A percentile compares a stretch with the other conserved stretches of the same genome.
Conservation (phyloP, 2,797 vertebrate genomes). For the Coreius guichenoti region DNA sequence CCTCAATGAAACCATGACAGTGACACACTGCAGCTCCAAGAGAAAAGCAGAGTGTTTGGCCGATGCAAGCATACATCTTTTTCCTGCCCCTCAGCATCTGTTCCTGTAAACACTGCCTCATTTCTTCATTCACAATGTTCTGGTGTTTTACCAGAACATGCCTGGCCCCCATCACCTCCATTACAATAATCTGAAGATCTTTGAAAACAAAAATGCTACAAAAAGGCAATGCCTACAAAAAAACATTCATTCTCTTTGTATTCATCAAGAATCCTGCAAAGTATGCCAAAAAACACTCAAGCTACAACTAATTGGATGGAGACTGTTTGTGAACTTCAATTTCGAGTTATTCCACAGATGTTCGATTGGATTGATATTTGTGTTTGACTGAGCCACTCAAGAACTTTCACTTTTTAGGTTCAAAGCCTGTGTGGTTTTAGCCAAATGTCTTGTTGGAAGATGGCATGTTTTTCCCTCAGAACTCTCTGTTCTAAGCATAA, state of each 20-base stretch:
- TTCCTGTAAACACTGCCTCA: constrained; percentile 22
- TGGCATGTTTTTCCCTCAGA: background rate
- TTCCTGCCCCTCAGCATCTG: constrained; percentile 2
- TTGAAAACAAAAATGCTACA: background rate
- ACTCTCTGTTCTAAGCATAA: background rate
- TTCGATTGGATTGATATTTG: constrained; percentile 5
- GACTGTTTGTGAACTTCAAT: background rate
- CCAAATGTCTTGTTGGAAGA: background rate
- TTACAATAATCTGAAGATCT: background rate
- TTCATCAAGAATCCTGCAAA: background rate
- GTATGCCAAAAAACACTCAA: background rate
- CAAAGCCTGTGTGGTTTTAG: constrained; percentile 3
- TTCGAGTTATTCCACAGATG: background rate
- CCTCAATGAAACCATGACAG: constrained; percentile 52
- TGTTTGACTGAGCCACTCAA: constrained; percentile 22
- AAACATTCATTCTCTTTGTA: background rate
- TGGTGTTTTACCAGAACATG: constrained; percentile 18
- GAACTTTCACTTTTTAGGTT: constrained; percentile 2
- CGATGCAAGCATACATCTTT: constrained; percentile 5
- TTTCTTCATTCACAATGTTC: constrained; percentile 3
- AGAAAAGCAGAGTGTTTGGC: constrained; percentile 16
- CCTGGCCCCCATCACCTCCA: background rate
- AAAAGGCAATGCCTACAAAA: constrained; percentile 6
- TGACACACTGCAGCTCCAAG: constrained; percentile 33
- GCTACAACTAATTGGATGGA: background rate